Evolutionary conservation across 2,888 invertebrate species (phyloP).

Genomic region (Lordiphosa fenestrarum): DNA sequence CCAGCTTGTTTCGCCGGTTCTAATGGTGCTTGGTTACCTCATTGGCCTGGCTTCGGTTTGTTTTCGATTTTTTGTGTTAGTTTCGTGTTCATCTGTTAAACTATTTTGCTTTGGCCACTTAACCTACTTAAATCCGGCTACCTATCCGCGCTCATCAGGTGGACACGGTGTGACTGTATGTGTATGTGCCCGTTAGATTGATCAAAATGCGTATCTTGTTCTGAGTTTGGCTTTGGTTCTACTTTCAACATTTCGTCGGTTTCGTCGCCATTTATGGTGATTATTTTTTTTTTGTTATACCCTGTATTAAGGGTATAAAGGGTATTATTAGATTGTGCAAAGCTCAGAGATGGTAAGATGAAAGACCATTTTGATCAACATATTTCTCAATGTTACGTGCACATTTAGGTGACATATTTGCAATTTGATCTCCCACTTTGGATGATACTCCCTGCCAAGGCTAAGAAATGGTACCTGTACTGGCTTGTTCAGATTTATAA

Average conservation of each 20-base stretch:
- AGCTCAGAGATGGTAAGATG: too few relatives aligned
- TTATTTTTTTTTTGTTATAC: constrained; percentile 21
- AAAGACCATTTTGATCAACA: too few relatives aligned
- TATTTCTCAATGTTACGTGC: too few relatives aligned
- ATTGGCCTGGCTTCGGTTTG: constrained; percentile 51
- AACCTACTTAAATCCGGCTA: constrained; percentile 68
- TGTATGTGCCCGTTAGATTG: constrained; percentile 63
- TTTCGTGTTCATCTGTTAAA: constrained; percentile 47
- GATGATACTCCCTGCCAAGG: too few relatives aligned
- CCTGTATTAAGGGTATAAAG: too few relatives aligned
- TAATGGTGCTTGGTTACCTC: constrained; percentile 60
- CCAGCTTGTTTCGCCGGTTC: constrained; percentile 50
- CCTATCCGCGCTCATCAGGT: constrained; percentile 32
- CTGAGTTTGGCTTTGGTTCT: constrained; percentile 53
- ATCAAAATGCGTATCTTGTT: constrained; percentile 73
- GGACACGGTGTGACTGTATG: constrained; percentile 12
- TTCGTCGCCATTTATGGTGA: constrained; percentile 35
- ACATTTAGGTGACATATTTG: too few relatives aligned
- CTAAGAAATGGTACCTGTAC: too few relatives aligned
- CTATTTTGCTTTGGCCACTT: constrained; percentile 63
- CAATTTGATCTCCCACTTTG: too few relatives aligned
- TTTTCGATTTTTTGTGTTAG: constrained; percentile 49
- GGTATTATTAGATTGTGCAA: too few relatives aligned
- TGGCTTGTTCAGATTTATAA: too few relatives aligned
- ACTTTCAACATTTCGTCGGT: constrained; percentile 39